These are phyloP conservation scores for Homalodisca vitripennis DNA, from an alignment of 1,140 invertebrate genomes.

Conservation along the genomic window DNA sequence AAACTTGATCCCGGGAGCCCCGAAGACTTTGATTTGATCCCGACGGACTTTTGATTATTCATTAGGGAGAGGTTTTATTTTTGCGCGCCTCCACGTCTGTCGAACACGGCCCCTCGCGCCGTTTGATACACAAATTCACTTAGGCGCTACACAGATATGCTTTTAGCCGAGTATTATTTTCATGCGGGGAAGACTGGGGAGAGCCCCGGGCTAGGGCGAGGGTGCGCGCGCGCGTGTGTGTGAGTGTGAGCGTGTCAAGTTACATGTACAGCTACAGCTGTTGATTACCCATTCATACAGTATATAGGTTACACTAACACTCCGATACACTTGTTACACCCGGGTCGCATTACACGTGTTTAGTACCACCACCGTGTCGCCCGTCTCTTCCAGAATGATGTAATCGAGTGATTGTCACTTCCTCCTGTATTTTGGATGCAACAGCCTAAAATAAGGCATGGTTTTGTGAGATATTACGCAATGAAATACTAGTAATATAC, in stretches of 20 bases:
- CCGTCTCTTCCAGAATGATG: background rate
- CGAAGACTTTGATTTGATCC: constrained; percentile 16
- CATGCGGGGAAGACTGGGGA: constrained; percentile 20
- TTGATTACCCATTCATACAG: constrained; percentile 17
- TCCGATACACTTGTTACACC: constrained; percentile 9
- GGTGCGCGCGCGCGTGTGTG: constrained; percentile 25
- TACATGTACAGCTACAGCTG: background rate
- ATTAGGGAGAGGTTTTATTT: constrained; percentile 27
- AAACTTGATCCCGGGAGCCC: background rate
- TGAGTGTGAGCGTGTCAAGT: constrained; percentile 23
- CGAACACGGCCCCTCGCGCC: background rate
- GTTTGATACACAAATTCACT: constrained; percentile 43
- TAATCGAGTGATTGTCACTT: background rate
- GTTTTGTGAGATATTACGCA: background rate
- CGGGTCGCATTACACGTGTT: background rate
- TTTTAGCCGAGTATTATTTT: constrained; percentile 43
- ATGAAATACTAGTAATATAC: background rate
- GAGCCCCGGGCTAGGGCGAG: background rate
- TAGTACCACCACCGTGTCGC: background rate
- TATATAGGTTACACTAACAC: background rate
- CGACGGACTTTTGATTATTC: constrained; percentile 24
- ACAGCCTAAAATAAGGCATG: too few species aligned
- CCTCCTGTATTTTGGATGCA: too few species aligned
- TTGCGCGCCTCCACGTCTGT: constrained; percentile 6
- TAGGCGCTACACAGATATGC: constrained; percentile 46